Conservation (phyloP, 2,888 invertebrate genomes). For the Oxyscelio sp. region DNA sequence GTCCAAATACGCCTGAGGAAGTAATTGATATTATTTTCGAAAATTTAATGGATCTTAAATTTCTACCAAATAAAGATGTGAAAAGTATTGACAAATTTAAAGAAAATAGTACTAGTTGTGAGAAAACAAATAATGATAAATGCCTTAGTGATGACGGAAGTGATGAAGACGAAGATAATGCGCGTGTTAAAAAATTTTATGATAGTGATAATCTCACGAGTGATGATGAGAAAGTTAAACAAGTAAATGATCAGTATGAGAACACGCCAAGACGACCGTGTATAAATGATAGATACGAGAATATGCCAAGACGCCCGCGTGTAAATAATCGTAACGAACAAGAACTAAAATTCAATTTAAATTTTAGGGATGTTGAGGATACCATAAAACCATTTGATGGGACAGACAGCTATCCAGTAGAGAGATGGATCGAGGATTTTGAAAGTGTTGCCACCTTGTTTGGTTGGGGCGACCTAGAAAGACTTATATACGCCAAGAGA, state of each 20-base stretch:
- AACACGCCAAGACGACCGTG: not conserved
- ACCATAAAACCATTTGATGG: constrained; percentile 13
- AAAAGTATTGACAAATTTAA: constrained; percentile 10
- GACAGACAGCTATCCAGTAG: constrained; percentile 12
- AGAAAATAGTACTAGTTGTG: not conserved
- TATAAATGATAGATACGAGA: too few species aligned
- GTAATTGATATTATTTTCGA: constrained; percentile 2
- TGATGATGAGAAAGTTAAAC: not conserved
- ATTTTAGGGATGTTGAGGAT: constrained; percentile 7
- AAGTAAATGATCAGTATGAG: not conserved
- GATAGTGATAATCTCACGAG: not conserved
- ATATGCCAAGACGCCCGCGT: too few species aligned
- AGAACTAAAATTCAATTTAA: not conserved
- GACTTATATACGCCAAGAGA: constrained; percentile 31
- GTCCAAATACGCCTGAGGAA: constrained; percentile 15
- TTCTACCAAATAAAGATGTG: not conserved
- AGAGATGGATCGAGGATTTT: constrained; percentile 8
- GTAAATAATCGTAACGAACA: not conserved
- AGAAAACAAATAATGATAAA: not conserved
- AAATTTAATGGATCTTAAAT: constrained; percentile 13
- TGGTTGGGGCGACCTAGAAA: constrained; percentile 35
- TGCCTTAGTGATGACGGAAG: not conserved
- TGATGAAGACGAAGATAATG: not conserved
- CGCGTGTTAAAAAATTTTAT: too few species aligned
- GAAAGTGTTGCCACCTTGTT: constrained; percentile 13